These are phyloP conservation scores for Oreochromis aureus DNA, from an alignment of 2,113 vertebrate genomes.

Conservation along the genomic window DNA sequence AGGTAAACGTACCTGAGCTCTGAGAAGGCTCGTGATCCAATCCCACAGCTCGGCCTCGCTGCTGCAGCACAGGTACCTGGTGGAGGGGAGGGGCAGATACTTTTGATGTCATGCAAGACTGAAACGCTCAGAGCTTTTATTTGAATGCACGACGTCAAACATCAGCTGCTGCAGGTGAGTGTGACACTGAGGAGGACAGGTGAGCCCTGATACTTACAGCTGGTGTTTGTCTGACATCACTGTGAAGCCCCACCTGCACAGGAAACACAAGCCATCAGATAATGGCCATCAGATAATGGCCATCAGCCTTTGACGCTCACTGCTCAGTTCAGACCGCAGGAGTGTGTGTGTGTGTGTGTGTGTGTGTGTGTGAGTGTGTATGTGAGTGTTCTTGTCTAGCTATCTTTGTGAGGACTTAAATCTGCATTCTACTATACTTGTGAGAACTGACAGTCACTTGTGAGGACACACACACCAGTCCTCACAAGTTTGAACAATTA, in stretches of 20 bases:
- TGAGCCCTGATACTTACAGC: slow-evolving; percentile 75
- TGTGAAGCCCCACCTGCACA: slow-evolving; percentile 88
- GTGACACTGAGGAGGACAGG: not conserved
- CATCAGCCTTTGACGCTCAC: not conserved
- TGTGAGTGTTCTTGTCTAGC: too few species aligned
- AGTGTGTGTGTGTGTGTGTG: accelerated
- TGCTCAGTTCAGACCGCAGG: not conserved
- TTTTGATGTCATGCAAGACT: not conserved
- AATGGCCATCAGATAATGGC: not conserved
- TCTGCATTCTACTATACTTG: too few species aligned
- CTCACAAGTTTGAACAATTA: too few species aligned
- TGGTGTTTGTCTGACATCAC: slow-evolving; percentile 88
- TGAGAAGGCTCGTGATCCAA: slow-evolving; percentile 91
- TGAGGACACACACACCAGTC: too few species aligned
- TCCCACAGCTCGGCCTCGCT: slow-evolving; percentile 90
- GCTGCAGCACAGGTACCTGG: slow-evolving; percentile 83
- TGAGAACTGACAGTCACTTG: too few species aligned
- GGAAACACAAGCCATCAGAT: not conserved
- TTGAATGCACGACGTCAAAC: not conserved
- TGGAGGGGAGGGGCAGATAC: not conserved
- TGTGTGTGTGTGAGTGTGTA: not conserved
- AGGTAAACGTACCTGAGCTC: slow-evolving; percentile 81
- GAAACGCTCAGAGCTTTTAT: not conserved
- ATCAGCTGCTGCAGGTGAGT: not conserved
- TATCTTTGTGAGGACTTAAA: too few species aligned